Base-by-base conservation (phyloP, 2,797 vertebrate genomes). In the Typhlichthys eigenmanni region DNA sequence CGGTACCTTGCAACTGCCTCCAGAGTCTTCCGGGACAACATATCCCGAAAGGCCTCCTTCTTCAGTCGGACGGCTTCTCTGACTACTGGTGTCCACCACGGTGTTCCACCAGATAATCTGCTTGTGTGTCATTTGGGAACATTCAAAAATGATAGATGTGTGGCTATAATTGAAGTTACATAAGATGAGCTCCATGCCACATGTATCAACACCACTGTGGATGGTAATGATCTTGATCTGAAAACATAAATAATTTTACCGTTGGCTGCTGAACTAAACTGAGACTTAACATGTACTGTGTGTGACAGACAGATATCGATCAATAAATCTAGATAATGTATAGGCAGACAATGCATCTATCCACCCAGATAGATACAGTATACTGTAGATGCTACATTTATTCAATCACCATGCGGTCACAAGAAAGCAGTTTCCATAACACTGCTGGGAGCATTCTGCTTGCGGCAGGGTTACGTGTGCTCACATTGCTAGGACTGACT, bases 401-500 rank as follows among this genome's bases (percentile, higher is more conserved):
- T 50, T 62, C 17, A 51, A 49, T 58, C 19, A 32, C 45, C 55
- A 55, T 56, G 17, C 58, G 66, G 68, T 73, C 62, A 58, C 54
- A 62, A 68, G 49, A 55, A 47, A 61, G 75, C 68, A 24, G n/a
- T 73, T 71, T 75, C 43, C 50, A 19, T 60, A 52, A 76, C 54
- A 72, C 13, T 32, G 43, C 9, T 51, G 8, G 14, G 13, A 54
- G 52, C 43, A 54, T 63, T 60, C 47, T 9, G 19, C 29, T 76
- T 46, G 68, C 74, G 74, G 74, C 69, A 53, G n/a, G 24, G 52
- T 50, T 70, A 32, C 13, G 45, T 56, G 55, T 47, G 63, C n/a
- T 47, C 24, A 55, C 50, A n/a, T 46, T 7, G 69, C 66, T 72
- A 71, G 50, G 8, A 64, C 43, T 72, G 76, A 78, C 57, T 79